Evolutionary conservation across 30 jellyfish, hydroid and myxozoan genomes (phyloP).

Genomic region (Aurelia aurita complex sp. Pacific): DNA sequence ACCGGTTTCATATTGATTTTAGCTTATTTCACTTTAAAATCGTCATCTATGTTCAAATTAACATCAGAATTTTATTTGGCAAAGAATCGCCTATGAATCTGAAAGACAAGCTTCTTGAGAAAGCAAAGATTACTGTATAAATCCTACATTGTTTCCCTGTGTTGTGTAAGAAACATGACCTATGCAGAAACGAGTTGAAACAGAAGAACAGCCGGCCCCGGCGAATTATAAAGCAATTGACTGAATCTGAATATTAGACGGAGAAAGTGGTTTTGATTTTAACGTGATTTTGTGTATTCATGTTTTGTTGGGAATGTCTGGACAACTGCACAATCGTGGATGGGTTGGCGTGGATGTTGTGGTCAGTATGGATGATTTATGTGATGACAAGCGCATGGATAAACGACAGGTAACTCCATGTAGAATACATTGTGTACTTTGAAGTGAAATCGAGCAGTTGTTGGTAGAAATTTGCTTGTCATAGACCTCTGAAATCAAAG

Average conservation of each 20-base stretch:
- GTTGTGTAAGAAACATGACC: constrained; percentile 28
- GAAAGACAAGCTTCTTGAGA: constrained; percentile 16
- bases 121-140: constrained; percentile 20
- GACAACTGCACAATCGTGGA: background rate
- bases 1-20: background rate
- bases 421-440: no score
- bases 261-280: no score
- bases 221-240: no score
- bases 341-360: background rate
- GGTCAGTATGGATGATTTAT: no score
- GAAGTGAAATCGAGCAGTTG: no score
- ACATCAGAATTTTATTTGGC: background rate
- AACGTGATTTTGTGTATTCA: background rate
- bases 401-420: no score
- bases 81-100: background rate
- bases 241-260: no score
- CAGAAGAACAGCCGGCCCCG: no score
- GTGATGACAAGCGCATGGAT: no score
- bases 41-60: background rate
- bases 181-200: no score
- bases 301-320: background rate
- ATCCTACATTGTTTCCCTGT: constrained; percentile 56
- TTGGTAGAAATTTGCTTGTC: no score
- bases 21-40: background rate
- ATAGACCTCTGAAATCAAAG: no score